phyloP scores from a whole-genome alignment of 2,888 invertebrate species.

The Dexiosoma caninum region DNA sequence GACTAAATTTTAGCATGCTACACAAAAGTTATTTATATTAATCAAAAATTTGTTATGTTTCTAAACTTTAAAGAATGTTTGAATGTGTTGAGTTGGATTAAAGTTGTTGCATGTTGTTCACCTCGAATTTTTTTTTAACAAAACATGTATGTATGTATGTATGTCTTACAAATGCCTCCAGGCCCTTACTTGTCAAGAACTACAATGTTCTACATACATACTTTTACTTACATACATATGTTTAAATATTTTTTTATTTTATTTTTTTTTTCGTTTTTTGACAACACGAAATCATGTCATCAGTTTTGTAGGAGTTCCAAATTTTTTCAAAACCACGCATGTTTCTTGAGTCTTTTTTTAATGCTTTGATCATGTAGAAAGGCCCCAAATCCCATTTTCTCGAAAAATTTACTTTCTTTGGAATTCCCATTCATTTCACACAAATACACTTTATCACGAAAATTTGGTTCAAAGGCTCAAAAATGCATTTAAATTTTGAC shows the following conservation, averaged over 20 bases:
- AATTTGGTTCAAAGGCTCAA: too few species aligned
- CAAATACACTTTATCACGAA: too few species aligned
- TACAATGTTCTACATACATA: too few species aligned
- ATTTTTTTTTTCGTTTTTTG: not conserved
- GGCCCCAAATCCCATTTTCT: too few species aligned
- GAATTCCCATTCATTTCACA: too few species aligned
- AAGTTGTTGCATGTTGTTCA: not conserved
- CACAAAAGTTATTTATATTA: not conserved
- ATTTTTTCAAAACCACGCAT: not conserved
- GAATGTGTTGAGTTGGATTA: not conserved
- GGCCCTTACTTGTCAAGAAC: not conserved
- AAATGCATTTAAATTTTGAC: too few species aligned
- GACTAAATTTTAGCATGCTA: too few species aligned
- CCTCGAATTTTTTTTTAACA: not conserved
- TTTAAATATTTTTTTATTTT: not conserved
- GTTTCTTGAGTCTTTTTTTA: slow-evolving; percentile 14
- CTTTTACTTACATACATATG: too few species aligned
- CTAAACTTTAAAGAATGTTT: too few species aligned
- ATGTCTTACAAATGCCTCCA: not conserved
- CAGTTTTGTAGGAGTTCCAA: slow-evolving; percentile 45
- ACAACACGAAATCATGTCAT: slow-evolving; percentile 42
- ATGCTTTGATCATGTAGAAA: too few species aligned
- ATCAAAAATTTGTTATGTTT: not conserved
- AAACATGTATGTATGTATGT: too few species aligned
- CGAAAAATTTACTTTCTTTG: too few species aligned